Base-by-base conservation (phyloP, 2,888 invertebrate genomes). In the Rapana venosa region DNA sequence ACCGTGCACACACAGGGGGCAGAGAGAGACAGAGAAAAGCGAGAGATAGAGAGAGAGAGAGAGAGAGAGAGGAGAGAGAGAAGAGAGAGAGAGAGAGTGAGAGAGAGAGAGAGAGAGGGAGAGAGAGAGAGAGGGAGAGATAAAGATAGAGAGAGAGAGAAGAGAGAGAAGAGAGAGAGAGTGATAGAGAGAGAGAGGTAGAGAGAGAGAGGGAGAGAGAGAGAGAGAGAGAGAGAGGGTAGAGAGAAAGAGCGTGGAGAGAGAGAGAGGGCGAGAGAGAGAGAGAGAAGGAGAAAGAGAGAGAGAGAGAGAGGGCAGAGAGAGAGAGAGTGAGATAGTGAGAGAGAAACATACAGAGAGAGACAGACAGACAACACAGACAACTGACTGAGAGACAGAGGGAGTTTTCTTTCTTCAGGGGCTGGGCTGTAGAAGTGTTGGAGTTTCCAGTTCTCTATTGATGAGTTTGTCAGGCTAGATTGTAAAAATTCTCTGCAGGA, bases 101-200 rank as follows among this genome's bases (percentile, higher is more conserved):
- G 20, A 85, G 85, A 85, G 56, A 56, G 17, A 20, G 35, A n/a
- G 35, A 47, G 85, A 85, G 85, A 47, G 36, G 36, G 85, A 47
- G 85, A 47, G 85, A 85, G 47, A 47, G n/a, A 85, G 85, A 85
- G 85, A 85, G 6, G 13, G 85, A 56, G 47, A 47, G 85, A 85
- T 11, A 85, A 47, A 85, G 85, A n/a, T n/a, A n/a, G 13, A 17
- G 81, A 35, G 13, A 81, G 35, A 32, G 35, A 81, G 11, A 35
- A 81, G 81, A 35, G 35, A 32, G 35, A 77, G 77, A n/a, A n/a
- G 77, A n/a, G 30, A 2, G 30, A n/a, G 77, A 77, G 26, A 22
- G 30, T 5, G 77, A 77, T 11, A 13, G 13, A 77, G 77, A n/a
- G 77, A 77, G 30, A 77, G 77, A 77, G 30, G 30, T n/a, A n/a